These are phyloP conservation scores for Chloroceryle amazona DNA, from an alignment of 2,797 vertebrate genomes.

Conservation along the genomic window DNA sequence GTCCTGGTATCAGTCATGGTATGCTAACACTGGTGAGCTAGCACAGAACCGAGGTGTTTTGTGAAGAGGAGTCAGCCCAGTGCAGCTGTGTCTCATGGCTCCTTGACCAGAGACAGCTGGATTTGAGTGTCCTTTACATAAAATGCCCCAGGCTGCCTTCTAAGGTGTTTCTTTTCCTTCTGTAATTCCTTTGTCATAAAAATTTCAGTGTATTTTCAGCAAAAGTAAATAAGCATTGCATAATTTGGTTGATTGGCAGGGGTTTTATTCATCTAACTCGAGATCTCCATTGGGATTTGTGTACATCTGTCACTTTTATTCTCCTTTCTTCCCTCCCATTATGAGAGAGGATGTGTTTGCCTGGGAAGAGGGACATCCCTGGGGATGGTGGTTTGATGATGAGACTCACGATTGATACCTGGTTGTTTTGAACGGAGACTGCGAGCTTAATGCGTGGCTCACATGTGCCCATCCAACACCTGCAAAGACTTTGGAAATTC, in stretches of 20 bases:
- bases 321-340: background rate
- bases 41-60: background rate
- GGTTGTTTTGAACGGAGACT: background rate
- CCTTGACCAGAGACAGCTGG: background rate
- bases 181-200: background rate
- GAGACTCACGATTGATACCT: background rate
- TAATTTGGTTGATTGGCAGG: background rate
- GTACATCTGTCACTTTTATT: slow-evolving; percentile 7
- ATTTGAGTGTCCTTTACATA: background rate
- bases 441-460: background rate
- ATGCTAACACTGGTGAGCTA: too few relatives aligned
- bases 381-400: background rate
- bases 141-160: background rate
- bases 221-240: background rate
- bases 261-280: background rate
- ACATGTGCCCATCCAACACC: background rate
- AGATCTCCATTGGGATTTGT: background rate
- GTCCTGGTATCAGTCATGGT: background rate
- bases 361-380: background rate
- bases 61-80: accelerated
- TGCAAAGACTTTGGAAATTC: background rate
- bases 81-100: accelerated
- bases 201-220: background rate
- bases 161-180: background rate
- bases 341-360: background rate